Percentiles rank a stretch among this genome's conserved stretches.
phyloP scores from a whole-genome alignment of 2,113 vertebrate species.

The Entelurus aequoreus region DNA sequence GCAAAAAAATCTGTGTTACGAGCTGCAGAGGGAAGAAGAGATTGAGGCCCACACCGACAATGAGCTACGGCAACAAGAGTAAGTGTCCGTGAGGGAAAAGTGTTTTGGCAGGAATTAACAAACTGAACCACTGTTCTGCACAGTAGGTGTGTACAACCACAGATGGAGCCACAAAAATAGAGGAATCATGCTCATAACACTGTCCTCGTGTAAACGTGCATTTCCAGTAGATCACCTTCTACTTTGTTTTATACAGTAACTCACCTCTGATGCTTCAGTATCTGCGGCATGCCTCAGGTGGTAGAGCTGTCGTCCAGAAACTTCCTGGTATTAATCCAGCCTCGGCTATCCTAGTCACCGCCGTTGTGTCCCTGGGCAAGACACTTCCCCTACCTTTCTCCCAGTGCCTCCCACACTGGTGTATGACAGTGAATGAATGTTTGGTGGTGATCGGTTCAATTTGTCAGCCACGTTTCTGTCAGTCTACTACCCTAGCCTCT shows the following conservation, averaged over 20 bases:
- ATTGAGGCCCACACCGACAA: constrained; percentile 57
- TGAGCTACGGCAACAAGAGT: constrained; percentile 71
- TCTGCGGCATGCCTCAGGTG: too few relatives aligned
- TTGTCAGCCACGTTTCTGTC: too few relatives aligned
- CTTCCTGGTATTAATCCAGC: too few relatives aligned
- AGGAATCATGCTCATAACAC: neutral
- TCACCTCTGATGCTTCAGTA: too few relatives aligned
- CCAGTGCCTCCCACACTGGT: too few relatives aligned
- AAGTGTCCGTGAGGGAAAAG: constrained; percentile 56
- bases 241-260: neutral
- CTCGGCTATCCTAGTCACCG: too few relatives aligned
- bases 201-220: neutral
- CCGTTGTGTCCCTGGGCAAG: too few relatives aligned
- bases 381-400: too few relatives aligned
- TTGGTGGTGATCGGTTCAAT: too few relatives aligned
- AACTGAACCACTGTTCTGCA: neutral
- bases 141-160: neutral
- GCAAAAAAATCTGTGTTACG: constrained; percentile 59
- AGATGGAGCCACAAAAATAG: neutral
- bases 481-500: too few relatives aligned
- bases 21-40: constrained; percentile 72
- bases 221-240: neutral
- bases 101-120: constrained; percentile 16
- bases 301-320: too few relatives aligned
- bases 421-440: too few relatives aligned